These are phyloP conservation scores for Conchocele bisecta DNA, from an alignment of 2,888 invertebrate genomes.

Conservation along the genomic window DNA sequence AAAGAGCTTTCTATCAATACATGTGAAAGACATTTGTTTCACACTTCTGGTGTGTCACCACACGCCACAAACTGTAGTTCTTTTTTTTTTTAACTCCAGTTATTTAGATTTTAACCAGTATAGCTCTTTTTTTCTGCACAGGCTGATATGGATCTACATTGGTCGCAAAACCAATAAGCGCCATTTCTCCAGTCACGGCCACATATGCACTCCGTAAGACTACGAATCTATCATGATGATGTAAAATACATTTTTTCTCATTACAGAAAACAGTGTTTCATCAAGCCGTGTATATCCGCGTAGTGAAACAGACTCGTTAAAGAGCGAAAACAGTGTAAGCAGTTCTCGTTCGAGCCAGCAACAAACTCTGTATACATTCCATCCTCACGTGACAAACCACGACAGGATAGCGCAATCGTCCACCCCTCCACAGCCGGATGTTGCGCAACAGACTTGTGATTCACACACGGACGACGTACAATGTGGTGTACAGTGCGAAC, in stretches of 20 bases:
- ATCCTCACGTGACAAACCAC: constrained; percentile 66
- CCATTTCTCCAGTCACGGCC: neutral
- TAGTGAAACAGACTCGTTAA: constrained; percentile 76
- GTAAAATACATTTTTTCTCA: neutral
- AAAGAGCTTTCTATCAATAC: too few species aligned
- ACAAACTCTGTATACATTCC: constrained; percentile 74
- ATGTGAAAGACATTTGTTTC: too few species aligned
- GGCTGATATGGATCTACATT: neutral
- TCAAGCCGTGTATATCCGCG: constrained; percentile 72
- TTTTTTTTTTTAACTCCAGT: too few species aligned
- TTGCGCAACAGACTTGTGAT: constrained; percentile 39
- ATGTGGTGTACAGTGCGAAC: constrained; percentile 43
- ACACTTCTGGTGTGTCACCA: too few species aligned
- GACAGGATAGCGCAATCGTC: constrained; percentile 50
- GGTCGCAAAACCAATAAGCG: neutral
- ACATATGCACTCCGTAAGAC: neutral
- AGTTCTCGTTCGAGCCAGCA: constrained; percentile 71
- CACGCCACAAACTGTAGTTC: too few species aligned
- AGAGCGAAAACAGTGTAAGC: constrained; percentile 76
- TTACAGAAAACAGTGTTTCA: constrained; percentile 73
- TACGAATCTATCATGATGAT: too few species aligned
- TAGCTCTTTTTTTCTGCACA: too few species aligned
- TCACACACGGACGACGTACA: constrained; percentile 19
- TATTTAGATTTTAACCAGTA: too few species aligned
- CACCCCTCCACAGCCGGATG: constrained; percentile 39